Conservation (phyloP, 2,113 vertebrate genomes). For the Oenanthe oenanthe region DNA sequence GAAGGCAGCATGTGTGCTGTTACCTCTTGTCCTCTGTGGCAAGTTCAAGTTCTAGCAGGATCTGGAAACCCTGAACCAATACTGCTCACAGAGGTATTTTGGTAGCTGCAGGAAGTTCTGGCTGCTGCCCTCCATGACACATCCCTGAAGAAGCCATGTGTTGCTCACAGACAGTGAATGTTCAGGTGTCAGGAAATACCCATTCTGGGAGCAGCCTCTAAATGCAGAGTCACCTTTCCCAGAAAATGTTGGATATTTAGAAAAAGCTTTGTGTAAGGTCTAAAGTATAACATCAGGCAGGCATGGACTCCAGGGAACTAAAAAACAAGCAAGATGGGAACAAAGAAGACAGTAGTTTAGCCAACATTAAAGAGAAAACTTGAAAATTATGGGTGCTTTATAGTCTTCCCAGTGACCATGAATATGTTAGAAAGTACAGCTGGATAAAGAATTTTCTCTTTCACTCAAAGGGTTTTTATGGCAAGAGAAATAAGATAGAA, state of each 20-base stretch:
- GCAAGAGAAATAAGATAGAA: slow-evolving; percentile 17
- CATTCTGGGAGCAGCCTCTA: neutral
- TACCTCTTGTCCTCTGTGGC: slow-evolving; percentile 50
- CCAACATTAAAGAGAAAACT: neutral
- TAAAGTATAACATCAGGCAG: neutral
- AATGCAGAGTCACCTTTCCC: slow-evolving; percentile 1
- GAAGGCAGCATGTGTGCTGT: slow-evolving; percentile 19
- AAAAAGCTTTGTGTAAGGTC: neutral
- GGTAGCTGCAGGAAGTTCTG: slow-evolving; percentile 58
- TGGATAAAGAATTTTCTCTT: slow-evolving; percentile 10
- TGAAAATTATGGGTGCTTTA: neutral
- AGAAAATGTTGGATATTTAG: slow-evolving; percentile 2
- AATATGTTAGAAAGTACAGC: neutral
- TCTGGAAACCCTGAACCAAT: slow-evolving; percentile 20
- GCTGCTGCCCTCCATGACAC: slow-evolving; percentile 40
- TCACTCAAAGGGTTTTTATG: neutral
- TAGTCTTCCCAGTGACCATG: neutral
- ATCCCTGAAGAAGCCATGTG: slow-evolving; percentile 18
- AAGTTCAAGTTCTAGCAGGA: slow-evolving; percentile 40
- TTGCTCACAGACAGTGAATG: neutral
- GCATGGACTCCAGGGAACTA: neutral
- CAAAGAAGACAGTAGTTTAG: neutral
- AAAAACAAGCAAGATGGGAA: neutral
- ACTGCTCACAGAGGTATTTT: slow-evolving; percentile 27
- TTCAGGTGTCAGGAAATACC: slow-evolving; percentile 56